Percentiles rank a stretch among this genome's conserved stretches.
Conservation (phyloP, 2,113 vertebrate species). For the Antennarius striatus region DNA sequence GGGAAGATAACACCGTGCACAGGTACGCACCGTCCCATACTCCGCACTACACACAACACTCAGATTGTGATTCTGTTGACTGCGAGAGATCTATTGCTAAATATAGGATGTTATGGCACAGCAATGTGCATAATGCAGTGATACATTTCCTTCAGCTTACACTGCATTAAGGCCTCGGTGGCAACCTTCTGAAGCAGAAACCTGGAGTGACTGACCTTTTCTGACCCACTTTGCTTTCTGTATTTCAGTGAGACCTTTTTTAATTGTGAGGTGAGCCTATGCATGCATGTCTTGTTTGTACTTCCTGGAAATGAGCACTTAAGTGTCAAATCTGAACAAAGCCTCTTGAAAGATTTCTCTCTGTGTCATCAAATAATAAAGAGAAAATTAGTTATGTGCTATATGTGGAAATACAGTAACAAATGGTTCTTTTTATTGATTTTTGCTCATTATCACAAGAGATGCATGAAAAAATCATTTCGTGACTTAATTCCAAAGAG, state of each 20-base stretch:
- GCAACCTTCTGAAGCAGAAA: background rate
- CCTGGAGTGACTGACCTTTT: background rate
- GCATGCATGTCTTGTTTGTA: no score
- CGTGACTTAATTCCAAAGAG: no score
- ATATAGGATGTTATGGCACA: constrained; percentile 16
- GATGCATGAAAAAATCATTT: no score
- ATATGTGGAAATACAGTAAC: background rate
- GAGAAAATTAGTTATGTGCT: no score
- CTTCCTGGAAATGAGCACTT: no score
- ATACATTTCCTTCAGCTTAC: background rate
- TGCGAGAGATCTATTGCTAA: constrained; percentile 9
- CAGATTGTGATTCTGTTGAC: background rate
- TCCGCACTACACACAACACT: background rate
- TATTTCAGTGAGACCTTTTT: background rate
- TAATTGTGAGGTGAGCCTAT: no score
- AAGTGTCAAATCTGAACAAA: no score
- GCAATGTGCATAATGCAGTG: constrained; percentile 14
- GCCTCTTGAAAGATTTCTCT: no score
- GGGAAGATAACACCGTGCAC: constrained; percentile 2
- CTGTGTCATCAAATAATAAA: no score
- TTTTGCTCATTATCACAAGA: no score
- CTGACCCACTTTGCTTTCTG: background rate
- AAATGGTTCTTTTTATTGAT: no score
- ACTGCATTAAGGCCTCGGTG: background rate
- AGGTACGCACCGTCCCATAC: background rate